Evolutionary conservation across 2,888 invertebrate species (phyloP).

Genomic region (Leucoma salicis): DNA sequence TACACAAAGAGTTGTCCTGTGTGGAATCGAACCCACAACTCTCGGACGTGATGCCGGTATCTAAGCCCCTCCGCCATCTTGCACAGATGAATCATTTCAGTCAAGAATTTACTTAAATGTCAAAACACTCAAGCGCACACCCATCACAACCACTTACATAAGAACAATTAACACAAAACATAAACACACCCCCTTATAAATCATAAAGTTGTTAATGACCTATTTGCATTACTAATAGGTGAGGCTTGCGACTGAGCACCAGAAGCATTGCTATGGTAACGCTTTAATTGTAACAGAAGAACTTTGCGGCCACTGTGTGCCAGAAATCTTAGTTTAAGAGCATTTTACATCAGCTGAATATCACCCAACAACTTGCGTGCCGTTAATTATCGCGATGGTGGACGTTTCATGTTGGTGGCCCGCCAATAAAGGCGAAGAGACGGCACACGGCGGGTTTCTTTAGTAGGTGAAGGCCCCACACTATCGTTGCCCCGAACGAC

Average conservation of each 20-base stretch:
- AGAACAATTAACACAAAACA: conserved; percentile 26
- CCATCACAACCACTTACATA: conserved; percentile 6
- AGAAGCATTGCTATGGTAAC: conserved; percentile 28
- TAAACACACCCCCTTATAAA: conserved; percentile 36
- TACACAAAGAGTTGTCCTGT: too few relatives aligned
- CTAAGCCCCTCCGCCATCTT: too few relatives aligned
- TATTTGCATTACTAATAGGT: conserved; percentile 61
- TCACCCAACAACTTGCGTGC: too few relatives aligned
- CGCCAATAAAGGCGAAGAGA: too few relatives aligned
- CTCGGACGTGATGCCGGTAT: too few relatives aligned
- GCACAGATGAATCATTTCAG: neutral
- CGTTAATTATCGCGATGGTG: too few relatives aligned
- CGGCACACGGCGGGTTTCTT: too few relatives aligned
- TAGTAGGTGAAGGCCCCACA: too few relatives aligned
- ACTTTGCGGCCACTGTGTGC: conserved; percentile 38
- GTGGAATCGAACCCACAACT: too few relatives aligned
- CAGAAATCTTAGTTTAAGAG: conserved; percentile 37
- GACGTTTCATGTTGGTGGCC: too few relatives aligned
- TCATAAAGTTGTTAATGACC: conserved; percentile 54
- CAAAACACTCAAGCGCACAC: neutral
- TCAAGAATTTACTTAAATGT: neutral
- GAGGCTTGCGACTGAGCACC: conserved; percentile 34
- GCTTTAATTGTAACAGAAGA: conserved; percentile 45
- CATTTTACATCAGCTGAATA: conserved; percentile 24
- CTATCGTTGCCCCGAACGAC: too few relatives aligned